Evolutionary conservation across 2,113 vertebrate species (phyloP).

Genomic region (Etheostoma spectabile): DNA sequence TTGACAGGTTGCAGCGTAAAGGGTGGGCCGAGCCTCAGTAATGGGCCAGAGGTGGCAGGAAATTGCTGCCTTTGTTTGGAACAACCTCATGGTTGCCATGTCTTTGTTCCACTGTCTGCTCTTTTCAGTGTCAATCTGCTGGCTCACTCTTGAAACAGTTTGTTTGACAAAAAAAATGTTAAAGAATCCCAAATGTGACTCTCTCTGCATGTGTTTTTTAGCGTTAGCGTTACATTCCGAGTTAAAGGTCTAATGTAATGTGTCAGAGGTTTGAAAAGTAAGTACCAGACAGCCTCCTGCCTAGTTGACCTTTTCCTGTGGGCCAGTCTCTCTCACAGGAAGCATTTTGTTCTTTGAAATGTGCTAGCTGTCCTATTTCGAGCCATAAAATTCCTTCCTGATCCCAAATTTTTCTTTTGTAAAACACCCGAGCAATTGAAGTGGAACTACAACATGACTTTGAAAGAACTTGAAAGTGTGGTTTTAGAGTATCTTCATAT

Average conservation of each 20-base stretch:
- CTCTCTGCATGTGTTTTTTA: constrained; percentile 34
- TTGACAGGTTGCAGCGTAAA: constrained; percentile 20
- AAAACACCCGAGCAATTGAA: constrained; percentile 7
- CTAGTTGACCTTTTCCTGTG: constrained; percentile 28
- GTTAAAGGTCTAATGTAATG: constrained; percentile 44
- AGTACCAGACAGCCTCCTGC: constrained; percentile 22
- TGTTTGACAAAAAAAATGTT: not conserved
- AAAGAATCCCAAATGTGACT: constrained; percentile 34
- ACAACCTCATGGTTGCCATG: constrained; percentile 30
- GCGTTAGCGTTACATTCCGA: constrained; percentile 51
- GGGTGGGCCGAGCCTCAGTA: not conserved
- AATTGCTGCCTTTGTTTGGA: constrained; percentile 39
- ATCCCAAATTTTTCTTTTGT: constrained; percentile 19
- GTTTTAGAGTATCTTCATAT: constrained; percentile 21
- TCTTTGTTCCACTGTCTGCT: constrained; percentile 37
- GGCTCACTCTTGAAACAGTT: not conserved
- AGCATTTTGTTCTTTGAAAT: constrained; percentile 25
- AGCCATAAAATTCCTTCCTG: constrained; percentile 22
- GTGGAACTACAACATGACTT: constrained; percentile 1
- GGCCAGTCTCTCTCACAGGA: constrained; percentile 2
- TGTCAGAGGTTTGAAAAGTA: constrained; percentile 23
- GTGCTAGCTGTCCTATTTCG: not conserved
- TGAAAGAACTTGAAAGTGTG: constrained; percentile 23
- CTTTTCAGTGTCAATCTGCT: constrained; percentile 35
- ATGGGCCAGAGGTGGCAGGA: constrained; percentile 20